These are phyloP conservation scores for Copidosoma aretas DNA, from an alignment of 2,888 invertebrate genomes.

Conservation along the genomic window DNA sequence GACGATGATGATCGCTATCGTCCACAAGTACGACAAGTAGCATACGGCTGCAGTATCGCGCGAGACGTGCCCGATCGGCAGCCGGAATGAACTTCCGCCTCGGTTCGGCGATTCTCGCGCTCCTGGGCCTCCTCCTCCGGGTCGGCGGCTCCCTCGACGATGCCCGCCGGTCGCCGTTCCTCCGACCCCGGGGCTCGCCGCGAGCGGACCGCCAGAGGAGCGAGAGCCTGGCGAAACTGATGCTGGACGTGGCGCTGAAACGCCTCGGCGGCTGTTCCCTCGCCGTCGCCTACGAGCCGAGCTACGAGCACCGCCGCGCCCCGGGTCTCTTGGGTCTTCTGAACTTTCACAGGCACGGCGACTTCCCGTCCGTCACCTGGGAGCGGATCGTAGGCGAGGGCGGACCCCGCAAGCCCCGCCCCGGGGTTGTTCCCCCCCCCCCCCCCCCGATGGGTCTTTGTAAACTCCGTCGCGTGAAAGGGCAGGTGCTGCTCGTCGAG, in stretches of 20 bases:
- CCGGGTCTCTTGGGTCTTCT: not conserved
- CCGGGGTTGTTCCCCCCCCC: constrained; percentile 46
- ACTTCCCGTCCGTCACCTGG: constrained; percentile 15
- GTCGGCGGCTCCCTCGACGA: too few species aligned
- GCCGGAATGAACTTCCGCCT: not conserved
- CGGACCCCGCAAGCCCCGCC: not conserved
- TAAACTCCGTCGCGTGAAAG: too few species aligned
- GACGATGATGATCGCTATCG: too few species aligned
- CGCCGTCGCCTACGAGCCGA: constrained; percentile 31
- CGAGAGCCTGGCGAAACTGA: constrained; percentile 28
- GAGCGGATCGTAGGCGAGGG: constrained; percentile 9
- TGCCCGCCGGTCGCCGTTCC: not conserved
- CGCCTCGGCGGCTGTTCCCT: constrained; percentile 29
- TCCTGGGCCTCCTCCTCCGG: not conserved
- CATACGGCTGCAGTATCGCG: not conserved
- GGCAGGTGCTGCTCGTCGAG: constrained; percentile 63
- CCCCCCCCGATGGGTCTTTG: too few species aligned
- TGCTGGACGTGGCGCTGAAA: constrained; percentile 14
- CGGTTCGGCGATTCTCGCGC: not conserved
- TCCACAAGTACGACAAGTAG: too few species aligned
- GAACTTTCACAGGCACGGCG: constrained; percentile 10
- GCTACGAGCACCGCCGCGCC: constrained; percentile 20
- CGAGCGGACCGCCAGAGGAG: not conserved
- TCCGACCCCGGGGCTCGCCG: not conserved
- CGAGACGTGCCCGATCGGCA: not conserved